Evolutionary conservation across 2,113 vertebrate species (phyloP), one percentile per base, ranked within the genome.

Genomic region (Apodemus sylvaticus): DNA sequence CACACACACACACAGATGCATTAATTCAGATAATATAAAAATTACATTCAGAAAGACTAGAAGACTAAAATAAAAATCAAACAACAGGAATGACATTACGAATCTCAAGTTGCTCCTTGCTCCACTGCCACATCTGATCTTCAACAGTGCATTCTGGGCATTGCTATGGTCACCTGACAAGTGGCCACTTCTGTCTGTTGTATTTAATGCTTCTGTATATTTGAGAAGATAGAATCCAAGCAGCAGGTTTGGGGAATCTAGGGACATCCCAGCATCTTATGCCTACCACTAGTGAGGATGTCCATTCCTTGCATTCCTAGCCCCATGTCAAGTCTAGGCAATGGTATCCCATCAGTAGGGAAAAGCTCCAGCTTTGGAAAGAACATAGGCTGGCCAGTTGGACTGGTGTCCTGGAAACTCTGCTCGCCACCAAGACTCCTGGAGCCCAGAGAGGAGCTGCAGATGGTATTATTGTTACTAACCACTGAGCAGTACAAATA

Each of bases 121-220:
- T 88, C 11, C 48, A 7, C 62, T 5, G 74, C 29, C 0, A 3
- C 16, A n/a, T 13, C 51, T 2, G 4, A 14, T 36, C 12, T 20
- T 36, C 58, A 60, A 36, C 53, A 3, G 62, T 34, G 39, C 58
- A 14, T 39, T 74, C 58, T 77, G 29, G 64, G 5, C 48, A 22
- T 12, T 45, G 34, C 26, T 88, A 62, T 8, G 3, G 31, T 70
- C 5, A 22, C 85, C 81, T 31, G 36, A 7, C 39, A 45, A 17
- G 70, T 36, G 4, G 62, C 53, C 45, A 17, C 76, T 14, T 19
- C 62, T 58, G 73, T 42, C 19, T 22, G 22, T 17, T 3, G 53
- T 42, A 78, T 19, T 9, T 3, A 22, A 12, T 55, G n/a, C 34
- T 66, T 51, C 87, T 31, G 19, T 24, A 42, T 58, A 36, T 81